Evolutionary conservation across 2,113 vertebrate genomes (phyloP).

Genomic region (Actenoides lindsayi): DNA sequence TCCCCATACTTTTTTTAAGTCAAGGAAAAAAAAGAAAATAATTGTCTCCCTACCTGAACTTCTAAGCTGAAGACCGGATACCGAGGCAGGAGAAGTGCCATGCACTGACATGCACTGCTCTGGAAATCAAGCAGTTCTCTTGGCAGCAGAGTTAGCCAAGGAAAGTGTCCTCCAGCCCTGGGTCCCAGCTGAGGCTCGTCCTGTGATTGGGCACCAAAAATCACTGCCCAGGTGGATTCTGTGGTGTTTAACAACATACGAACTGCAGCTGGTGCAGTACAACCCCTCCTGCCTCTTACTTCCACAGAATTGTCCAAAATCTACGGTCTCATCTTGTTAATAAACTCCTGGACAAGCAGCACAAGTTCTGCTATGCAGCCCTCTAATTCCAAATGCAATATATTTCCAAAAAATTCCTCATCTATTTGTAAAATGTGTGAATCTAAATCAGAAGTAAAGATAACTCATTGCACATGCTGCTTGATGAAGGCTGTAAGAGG

Average conservation of each 20-base stretch:
- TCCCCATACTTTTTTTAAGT: background rate
- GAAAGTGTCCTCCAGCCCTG: background rate
- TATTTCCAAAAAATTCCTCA: background rate
- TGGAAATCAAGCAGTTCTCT: background rate
- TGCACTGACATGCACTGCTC: rapidly evolving
- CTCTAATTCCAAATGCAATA: background rate
- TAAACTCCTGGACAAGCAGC: background rate
- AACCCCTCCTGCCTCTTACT: background rate
- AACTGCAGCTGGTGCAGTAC: background rate
- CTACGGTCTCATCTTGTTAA: background rate
- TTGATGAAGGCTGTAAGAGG: background rate
- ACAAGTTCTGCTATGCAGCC: background rate
- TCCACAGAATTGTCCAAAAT: background rate
- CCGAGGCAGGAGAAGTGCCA: background rate
- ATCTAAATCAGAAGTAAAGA: background rate
- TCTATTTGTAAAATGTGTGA: background rate
- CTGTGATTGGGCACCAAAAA: background rate
- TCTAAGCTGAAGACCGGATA: rapidly evolving
- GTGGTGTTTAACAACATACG: background rate
- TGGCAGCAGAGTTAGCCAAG: background rate
- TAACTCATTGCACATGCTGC: background rate
- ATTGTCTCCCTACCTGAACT: background rate
- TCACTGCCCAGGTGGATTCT: background rate
- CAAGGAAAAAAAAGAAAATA: background rate
- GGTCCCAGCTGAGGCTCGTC: background rate